Evolutionary conservation across 2,888 invertebrate genomes (phyloP).

Genomic region (Eugnorisma glareosa): DNA sequence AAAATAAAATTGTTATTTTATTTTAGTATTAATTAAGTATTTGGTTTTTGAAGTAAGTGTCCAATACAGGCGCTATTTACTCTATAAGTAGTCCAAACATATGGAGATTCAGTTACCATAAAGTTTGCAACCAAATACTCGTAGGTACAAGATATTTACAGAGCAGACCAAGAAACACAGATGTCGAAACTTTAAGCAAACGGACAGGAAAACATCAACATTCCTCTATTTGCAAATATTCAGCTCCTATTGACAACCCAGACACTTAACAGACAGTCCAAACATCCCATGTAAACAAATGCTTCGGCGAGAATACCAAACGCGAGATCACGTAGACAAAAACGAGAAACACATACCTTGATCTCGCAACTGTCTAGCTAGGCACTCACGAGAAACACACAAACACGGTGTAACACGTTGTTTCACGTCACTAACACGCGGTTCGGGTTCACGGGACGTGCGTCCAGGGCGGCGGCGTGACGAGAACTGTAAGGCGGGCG

Average conservation of each 20-base stretch:
- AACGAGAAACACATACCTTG: slow-evolving; percentile 63
- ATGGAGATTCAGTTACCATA: not conserved
- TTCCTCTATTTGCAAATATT: slow-evolving; percentile 27
- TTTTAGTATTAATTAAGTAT: not conserved
- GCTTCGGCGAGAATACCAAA: slow-evolving; percentile 6
- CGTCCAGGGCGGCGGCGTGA: slow-evolving; percentile 75
- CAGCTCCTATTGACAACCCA: slow-evolving; percentile 38
- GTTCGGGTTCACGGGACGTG: slow-evolving; percentile 77
- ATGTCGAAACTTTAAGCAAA: slow-evolving; percentile 11
- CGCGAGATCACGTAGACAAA: slow-evolving; percentile 15
- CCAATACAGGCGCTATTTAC: not conserved
- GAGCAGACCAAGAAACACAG: not conserved
- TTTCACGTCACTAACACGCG: slow-evolving; percentile 75
- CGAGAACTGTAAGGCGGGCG: slow-evolving; percentile 81
- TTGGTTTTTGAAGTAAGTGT: not conserved
- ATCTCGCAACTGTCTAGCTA: slow-evolving; percentile 46
- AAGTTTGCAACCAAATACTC: not conserved
- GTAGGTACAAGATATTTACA: slow-evolving; percentile 1
- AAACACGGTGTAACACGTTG: slow-evolving; percentile 69
- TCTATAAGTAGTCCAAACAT: not conserved
- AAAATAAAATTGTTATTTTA: too few relatives aligned
- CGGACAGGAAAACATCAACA: slow-evolving; percentile 28
- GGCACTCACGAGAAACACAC: slow-evolving; percentile 70
- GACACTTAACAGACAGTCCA: slow-evolving; percentile 42
- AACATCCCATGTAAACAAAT: slow-evolving; percentile 57